phyloP scores from a whole-genome alignment of 2,113 vertebrate species.

The Trematocara marginatum region DNA sequence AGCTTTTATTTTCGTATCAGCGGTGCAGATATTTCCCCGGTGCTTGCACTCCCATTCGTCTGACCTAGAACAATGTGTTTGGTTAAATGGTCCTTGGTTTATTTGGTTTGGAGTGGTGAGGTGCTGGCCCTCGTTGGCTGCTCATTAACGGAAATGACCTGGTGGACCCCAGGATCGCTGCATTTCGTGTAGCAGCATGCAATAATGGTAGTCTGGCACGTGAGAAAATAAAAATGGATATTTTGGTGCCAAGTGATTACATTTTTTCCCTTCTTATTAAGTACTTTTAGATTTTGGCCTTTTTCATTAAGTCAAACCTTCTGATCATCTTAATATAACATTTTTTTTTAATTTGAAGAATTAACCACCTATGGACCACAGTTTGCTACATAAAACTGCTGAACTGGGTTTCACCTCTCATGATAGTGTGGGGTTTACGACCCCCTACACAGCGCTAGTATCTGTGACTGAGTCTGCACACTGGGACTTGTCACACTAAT shows the following conservation, averaged over 20 bases:
- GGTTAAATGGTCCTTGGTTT: slow-evolving; percentile 60
- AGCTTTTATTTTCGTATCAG: slow-evolving; percentile 56
- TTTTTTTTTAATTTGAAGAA: not conserved
- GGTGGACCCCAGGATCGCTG: slow-evolving; percentile 48
- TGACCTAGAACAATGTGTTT: slow-evolving; percentile 60
- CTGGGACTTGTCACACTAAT: slow-evolving; percentile 63
- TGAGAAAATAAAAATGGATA: slow-evolving; percentile 1
- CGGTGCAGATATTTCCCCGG: slow-evolving; percentile 39
- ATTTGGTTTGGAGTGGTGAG: slow-evolving; percentile 69
- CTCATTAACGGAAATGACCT: slow-evolving; percentile 59
- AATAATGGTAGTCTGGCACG: slow-evolving; percentile 57
- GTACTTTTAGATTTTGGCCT: not conserved
- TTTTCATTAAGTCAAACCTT: not conserved
- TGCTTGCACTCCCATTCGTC: slow-evolving; percentile 21
- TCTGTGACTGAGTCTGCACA: slow-evolving; percentile 8
- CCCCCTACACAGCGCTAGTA: slow-evolving; percentile 8
- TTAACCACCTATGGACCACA: not conserved
- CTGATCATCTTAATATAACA: not conserved
- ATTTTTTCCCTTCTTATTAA: not conserved
- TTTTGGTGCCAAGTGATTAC: not conserved
- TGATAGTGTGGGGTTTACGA: not conserved
- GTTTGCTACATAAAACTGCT: not conserved
- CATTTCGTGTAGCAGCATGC: slow-evolving; percentile 5
- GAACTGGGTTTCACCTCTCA: slow-evolving; percentile 43
- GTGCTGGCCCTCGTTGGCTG: slow-evolving; percentile 25